These are phyloP conservation scores for Semaprochilodus insignis DNA, from an alignment of 2,797 vertebrate genomes.

Conservation along the genomic window DNA sequence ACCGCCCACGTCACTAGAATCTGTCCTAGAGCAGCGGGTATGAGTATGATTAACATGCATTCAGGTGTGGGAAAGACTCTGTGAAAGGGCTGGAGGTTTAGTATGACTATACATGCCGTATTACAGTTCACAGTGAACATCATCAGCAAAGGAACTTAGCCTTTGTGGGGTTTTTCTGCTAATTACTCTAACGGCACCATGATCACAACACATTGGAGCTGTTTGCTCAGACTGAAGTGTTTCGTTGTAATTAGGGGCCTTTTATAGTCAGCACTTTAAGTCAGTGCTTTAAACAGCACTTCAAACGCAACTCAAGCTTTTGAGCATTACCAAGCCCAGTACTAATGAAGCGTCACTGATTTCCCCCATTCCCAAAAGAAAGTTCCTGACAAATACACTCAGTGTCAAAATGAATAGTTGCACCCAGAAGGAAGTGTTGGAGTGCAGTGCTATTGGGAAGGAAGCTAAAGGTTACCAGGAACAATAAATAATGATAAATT, in stretches of 20 bases:
- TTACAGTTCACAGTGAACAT: slow-evolving; percentile 12
- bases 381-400: neutral
- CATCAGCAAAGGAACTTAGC: neutral
- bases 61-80: neutral
- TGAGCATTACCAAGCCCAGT: slow-evolving; percentile 36
- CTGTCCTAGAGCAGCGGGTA: neutral
- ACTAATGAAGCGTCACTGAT: slow-evolving; percentile 34
- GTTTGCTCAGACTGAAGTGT: slow-evolving; percentile 31
- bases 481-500: no score
- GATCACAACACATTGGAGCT: slow-evolving; percentile 4
- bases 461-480: no score
- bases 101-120: neutral
- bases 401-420: no score
- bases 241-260: slow-evolving; percentile 43
- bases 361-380: slow-evolving; percentile 4
- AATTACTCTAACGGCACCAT: slow-evolving; percentile 1
- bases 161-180: neutral
- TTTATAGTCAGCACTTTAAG: slow-evolving; percentile 44
- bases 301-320: slow-evolving; percentile 28
- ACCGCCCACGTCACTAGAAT: neutral
- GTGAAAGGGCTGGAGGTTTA: neutral
- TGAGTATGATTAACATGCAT: neutral
- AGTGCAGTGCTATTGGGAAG: no score
- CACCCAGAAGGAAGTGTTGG: no score
- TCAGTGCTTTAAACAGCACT: slow-evolving; percentile 30